phyloP scores from a whole-genome alignment of 2,113 vertebrate genomes.

The Uropsilus gracilis region DNA sequence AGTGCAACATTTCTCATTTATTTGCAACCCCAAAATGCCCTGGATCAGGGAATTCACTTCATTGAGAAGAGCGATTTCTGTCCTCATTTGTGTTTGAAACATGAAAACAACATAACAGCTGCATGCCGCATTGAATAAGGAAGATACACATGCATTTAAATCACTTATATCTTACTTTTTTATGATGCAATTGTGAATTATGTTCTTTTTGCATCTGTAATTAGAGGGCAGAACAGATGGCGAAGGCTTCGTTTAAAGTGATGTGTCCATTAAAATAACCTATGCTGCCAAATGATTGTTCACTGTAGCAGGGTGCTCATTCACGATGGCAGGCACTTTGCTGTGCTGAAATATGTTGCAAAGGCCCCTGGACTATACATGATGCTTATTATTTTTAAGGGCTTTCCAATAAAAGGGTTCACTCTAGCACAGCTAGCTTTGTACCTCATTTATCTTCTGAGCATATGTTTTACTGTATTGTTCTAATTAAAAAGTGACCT shows the following conservation, averaged over 20 bases:
- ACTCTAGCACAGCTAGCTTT: constrained; percentile 63
- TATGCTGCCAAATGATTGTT: constrained; percentile 90
- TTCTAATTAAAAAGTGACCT: constrained; percentile 86
- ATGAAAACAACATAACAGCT: constrained; percentile 92
- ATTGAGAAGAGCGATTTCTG: constrained; percentile 84
- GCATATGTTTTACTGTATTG: constrained; percentile 83
- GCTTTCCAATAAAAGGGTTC: constrained; percentile 81
- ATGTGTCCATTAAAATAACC: constrained; percentile 92
- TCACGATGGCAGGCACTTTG: constrained; percentile 83
- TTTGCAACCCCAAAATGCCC: constrained; percentile 67
- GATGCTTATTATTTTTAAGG: constrained; percentile 85
- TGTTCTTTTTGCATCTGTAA: constrained; percentile 91
- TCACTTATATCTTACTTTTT: constrained; percentile 92
- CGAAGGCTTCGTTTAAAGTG: constrained; percentile 90
- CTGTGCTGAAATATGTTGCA: constrained; percentile 80
- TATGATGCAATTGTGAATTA: constrained; percentile 88
- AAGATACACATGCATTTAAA: constrained; percentile 92
- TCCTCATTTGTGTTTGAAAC: constrained; percentile 89
- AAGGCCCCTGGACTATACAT: constrained; percentile 84
- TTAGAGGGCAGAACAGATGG: constrained; percentile 93
- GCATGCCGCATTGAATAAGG: constrained; percentile 91
- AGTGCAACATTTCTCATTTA: constrained; percentile 51
- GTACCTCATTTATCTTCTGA: constrained; percentile 80
- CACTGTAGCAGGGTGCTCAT: constrained; percentile 86
- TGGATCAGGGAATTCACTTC: constrained; percentile 77